phyloP scores from a whole-genome alignment of 2,113 vertebrate species.

The Hippoglossus stenolepis region DNA sequence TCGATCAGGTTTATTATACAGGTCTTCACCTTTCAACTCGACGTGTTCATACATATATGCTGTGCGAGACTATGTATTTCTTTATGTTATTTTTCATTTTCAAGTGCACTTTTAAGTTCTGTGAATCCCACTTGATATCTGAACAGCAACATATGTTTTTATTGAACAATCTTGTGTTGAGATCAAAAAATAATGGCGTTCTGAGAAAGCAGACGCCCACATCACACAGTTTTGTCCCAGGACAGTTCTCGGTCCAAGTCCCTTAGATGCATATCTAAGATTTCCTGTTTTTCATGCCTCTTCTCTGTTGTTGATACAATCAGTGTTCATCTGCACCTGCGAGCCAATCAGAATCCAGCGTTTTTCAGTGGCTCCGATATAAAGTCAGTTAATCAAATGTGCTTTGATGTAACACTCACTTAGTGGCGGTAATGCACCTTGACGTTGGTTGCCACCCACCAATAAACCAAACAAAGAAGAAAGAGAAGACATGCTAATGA shows the following conservation, averaged over 20 bases:
- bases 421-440: neutral
- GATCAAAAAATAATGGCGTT: neutral
- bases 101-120: neutral
- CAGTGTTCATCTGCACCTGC: neutral
- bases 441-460: no score
- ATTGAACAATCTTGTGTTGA: neutral
- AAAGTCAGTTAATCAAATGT: neutral
- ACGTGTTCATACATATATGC: neutral
- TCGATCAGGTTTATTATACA: slow-evolving; percentile 44
- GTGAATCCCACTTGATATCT: neutral
- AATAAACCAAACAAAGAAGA: neutral
- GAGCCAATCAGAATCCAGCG: neutral
- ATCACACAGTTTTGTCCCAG: neutral
- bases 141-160: neutral
- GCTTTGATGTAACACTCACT: neutral
- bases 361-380: neutral
- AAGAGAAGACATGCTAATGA: neutral
- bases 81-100: neutral
- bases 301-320: neutral
- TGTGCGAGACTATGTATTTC: neutral
- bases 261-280: neutral
- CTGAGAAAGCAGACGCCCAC: no score
- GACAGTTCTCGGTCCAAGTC: neutral
- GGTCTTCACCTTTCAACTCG: neutral
- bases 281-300: neutral